These are phyloP conservation scores for Nephrotoma flavescens DNA, from an alignment of 2,888 invertebrate genomes.

Conservation along the genomic window DNA sequence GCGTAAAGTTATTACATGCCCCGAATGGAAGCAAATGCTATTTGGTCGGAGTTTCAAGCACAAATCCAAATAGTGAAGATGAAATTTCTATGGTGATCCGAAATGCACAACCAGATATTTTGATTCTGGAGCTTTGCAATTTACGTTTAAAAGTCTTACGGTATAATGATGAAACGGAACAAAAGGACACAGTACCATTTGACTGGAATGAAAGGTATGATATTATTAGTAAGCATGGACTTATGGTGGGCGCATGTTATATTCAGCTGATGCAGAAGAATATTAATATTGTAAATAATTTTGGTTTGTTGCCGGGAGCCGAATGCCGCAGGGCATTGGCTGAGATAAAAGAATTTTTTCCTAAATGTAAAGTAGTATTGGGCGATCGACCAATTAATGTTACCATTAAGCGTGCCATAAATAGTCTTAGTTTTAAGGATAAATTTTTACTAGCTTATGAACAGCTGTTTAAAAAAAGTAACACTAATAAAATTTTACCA, in stretches of 20 bases:
- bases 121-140: slow-evolving; percentile 81
- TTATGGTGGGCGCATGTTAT: slow-evolving; percentile 58
- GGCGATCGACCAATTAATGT: slow-evolving; percentile 84
- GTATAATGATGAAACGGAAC: slow-evolving; percentile 71
- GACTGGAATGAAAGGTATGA: slow-evolving; percentile 52
- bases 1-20: slow-evolving; percentile 58
- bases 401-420: slow-evolving; percentile 72
- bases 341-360: slow-evolving; percentile 45
- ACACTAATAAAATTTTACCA: background rate
- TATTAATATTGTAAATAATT: slow-evolving; percentile 76
- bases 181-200: slow-evolving; percentile 30
- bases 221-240: slow-evolving; percentile 45
- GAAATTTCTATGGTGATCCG: slow-evolving; percentile 55
- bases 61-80: slow-evolving; percentile 78
- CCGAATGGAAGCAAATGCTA: slow-evolving; percentile 69
- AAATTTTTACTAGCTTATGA: slow-evolving; percentile 36
- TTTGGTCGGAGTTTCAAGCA: slow-evolving; percentile 88
- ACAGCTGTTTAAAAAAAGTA: background rate
- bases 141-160: slow-evolving; percentile 70
- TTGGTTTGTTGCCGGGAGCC: slow-evolving; percentile 93
- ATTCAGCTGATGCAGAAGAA: slow-evolving; percentile 73
- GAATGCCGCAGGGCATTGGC: slow-evolving; percentile 79
- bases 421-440: slow-evolving; percentile 68
- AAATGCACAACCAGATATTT: slow-evolving; percentile 46
- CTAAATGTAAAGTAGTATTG: slow-evolving; percentile 63